These are phyloP conservation scores for Marisa cornuarietis DNA, from an alignment of 1,140 invertebrate species.

Conservation along the genomic window DNA sequence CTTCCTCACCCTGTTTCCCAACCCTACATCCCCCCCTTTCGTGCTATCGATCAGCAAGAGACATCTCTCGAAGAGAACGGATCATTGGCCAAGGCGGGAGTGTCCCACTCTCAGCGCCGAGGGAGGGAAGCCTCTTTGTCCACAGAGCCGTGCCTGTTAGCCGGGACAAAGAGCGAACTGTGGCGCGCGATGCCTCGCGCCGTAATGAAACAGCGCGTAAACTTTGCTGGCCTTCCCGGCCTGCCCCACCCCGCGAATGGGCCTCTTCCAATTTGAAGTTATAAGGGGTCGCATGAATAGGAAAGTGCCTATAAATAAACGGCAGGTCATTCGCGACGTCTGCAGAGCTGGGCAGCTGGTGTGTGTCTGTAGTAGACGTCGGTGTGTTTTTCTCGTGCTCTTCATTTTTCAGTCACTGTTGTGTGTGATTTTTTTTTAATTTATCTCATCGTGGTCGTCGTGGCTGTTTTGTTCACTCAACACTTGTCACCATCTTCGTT, in stretches of 20 bases:
- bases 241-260: not conserved
- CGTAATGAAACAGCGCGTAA: conserved; percentile 12
- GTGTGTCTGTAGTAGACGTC: conserved; percentile 11
- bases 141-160: not conserved
- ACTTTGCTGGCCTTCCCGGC: not conserved
- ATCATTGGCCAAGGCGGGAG: conserved; percentile 10
- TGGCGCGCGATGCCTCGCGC: not conserved
- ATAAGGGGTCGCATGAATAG: conserved; percentile 20
- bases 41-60: conserved; percentile 11
- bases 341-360: conserved; percentile 7
- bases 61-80: conserved; percentile 8
- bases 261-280: conserved; percentile 6
- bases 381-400: conserved; percentile 10
- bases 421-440: conserved; percentile 15
- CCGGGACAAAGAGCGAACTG: not conserved
- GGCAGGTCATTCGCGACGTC: conserved; percentile 7
- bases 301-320: conserved; percentile 19
- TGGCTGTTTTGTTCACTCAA: conserved; percentile 11
- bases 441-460: conserved; percentile 4
- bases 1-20: not conserved
- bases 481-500: not conserved
- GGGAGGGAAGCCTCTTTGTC: not conserved
- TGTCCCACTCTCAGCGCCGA: not conserved
- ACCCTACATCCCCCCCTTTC: not conserved
- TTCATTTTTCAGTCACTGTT: conserved; percentile 20